These are phyloP conservation scores for Semicossyphus pulcher DNA, from an alignment of 2,113 vertebrate genomes.

Conservation along the genomic window DNA sequence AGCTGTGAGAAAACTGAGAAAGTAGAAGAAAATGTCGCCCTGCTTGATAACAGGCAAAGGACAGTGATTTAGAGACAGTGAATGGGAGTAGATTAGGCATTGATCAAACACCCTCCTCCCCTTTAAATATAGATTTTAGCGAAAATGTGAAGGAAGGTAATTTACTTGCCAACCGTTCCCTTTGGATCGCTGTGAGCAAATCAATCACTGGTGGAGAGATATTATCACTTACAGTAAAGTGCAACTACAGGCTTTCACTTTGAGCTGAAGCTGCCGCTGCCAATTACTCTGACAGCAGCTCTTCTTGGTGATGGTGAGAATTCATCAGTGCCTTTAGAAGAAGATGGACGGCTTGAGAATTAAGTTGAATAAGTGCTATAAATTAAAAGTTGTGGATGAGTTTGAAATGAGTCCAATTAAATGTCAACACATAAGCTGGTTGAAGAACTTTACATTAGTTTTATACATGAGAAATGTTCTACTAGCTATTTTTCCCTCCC, in stretches of 20 bases:
- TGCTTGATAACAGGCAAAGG: conserved; percentile 9
- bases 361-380: not conserved
- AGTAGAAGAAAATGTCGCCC: not conserved
- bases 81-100: conserved; percentile 54
- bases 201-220: conserved; percentile 59
- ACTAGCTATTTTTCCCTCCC: too few species aligned
- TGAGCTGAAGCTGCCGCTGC: conserved; percentile 17
- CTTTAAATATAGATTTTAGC: conserved; percentile 72
- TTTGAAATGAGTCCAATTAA: not conserved
- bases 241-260: conserved; percentile 32
- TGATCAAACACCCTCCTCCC: conserved; percentile 60
- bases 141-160: conserved; percentile 70
- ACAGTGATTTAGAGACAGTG: conserved; percentile 54
- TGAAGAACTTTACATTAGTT: too few species aligned
- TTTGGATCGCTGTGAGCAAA: conserved; percentile 39
- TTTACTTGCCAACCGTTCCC: conserved; percentile 58
- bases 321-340: not conserved
- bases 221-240: conserved; percentile 58
- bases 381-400: not conserved
- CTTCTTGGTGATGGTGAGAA: conserved; percentile 7
- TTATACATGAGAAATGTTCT: too few species aligned
- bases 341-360: too few species aligned
- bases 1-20: not conserved
- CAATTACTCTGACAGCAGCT: conserved; percentile 26
- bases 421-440: not conserved